Percentiles rank a stretch among this genome's conserved stretches.
phyloP scores from a whole-genome alignment of 1,140 invertebrate genomes.

The Cheumatopsyche charites region DNA sequence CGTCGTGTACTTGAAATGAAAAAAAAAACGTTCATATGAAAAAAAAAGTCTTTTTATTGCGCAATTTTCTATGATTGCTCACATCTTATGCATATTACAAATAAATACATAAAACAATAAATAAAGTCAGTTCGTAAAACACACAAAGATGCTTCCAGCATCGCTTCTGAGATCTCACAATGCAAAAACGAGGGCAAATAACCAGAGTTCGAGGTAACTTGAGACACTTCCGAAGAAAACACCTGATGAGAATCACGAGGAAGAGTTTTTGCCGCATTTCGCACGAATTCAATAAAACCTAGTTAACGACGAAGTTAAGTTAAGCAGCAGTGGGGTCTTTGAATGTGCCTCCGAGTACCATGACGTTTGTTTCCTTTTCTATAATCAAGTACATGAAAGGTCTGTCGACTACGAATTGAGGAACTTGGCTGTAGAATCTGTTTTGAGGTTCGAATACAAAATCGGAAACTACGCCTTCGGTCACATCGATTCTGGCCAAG shows the following conservation, averaged over 20 bases:
- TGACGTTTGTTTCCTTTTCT: conserved; percentile 7
- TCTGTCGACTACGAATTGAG: conserved; percentile 7
- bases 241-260: too few species aligned
- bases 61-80: background rate
- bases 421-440: background rate
- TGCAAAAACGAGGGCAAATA: too few species aligned
- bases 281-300: too few species aligned
- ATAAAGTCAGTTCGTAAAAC: too few species aligned
- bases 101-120: background rate
- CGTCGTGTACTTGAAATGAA: too few species aligned
- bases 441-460: background rate
- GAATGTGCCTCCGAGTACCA: background rate
- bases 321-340: too few species aligned
- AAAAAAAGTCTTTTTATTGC: background rate
- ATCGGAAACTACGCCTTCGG: background rate
- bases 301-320: too few species aligned
- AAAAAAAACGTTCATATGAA: background rate
- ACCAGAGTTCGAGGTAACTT: too few species aligned
- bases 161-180: too few species aligned
- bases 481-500: background rate
- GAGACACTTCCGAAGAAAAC: too few species aligned
- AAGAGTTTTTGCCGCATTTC: too few species aligned
- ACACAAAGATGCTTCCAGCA: too few species aligned
- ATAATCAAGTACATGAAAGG: conserved; percentile 6
- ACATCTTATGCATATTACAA: background rate